Evolutionary conservation across 2,113 vertebrate genomes (phyloP).

Genomic region (Trinectes maculatus): DNA sequence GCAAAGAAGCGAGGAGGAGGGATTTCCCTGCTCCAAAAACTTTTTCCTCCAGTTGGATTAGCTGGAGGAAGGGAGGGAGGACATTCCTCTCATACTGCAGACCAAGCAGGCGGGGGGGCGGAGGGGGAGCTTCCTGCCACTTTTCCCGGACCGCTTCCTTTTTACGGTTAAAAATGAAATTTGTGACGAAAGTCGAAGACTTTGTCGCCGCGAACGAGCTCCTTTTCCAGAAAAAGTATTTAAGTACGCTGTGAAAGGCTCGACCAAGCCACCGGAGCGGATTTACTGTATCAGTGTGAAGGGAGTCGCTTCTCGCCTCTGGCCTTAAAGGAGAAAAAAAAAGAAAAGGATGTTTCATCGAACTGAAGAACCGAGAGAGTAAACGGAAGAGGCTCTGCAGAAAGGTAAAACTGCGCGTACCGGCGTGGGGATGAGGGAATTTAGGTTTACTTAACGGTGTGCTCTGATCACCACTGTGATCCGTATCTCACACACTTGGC

Average conservation of each 20-base stretch:
- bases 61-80: slow-evolving; percentile 20
- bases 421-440: neutral
- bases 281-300: neutral
- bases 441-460: neutral
- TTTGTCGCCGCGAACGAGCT: neutral
- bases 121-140: slow-evolving; percentile 42
- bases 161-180: slow-evolving; percentile 28
- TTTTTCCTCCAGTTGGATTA: slow-evolving; percentile 37
- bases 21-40: slow-evolving; percentile 25
- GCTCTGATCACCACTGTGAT: too few species aligned
- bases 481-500: too few species aligned
- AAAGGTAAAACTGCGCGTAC: slow-evolving; percentile 18
- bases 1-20: slow-evolving; percentile 22
- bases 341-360: slow-evolving; percentile 5
- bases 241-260: neutral
- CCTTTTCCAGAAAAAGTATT: neutral
- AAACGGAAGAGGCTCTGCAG: neutral
- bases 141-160: slow-evolving; percentile 4
- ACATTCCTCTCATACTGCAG: slow-evolving; percentile 56
- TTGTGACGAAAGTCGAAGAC: neutral
- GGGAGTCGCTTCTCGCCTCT: neutral
- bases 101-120: slow-evolving; percentile 12
- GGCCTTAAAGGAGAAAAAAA: neutral
- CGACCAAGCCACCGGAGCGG: neutral
- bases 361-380: neutral